Conservation (phyloP, 2,888 invertebrate species). For the Amblyjoppa proteus region DNA sequence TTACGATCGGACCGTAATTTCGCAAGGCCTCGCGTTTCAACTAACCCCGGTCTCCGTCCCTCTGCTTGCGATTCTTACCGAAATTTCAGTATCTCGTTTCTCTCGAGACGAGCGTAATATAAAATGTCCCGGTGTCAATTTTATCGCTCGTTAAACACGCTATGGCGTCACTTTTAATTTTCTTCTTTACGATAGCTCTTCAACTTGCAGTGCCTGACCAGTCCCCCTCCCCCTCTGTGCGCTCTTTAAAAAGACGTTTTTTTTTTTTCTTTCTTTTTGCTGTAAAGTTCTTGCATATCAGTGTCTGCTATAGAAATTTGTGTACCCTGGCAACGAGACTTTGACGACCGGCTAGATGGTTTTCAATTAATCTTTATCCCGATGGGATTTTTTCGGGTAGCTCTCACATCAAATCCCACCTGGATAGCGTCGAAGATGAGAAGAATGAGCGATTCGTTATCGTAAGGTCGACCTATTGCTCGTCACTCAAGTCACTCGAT, state of each 20-base stretch:
- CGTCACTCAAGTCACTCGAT: not conserved
- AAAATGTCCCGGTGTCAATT: not conserved
- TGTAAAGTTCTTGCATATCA: not conserved
- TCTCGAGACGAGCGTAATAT: not conserved
- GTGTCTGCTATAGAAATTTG: not conserved
- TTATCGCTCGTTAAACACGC: not conserved
- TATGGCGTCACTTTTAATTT: not conserved
- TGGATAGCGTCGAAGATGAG: not conserved
- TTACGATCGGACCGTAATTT: not conserved
- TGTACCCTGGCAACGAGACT: not conserved
- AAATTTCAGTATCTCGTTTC: not conserved
- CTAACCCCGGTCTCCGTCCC: not conserved
- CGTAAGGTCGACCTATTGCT: not conserved
- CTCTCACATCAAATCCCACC: no score
- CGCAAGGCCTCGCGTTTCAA: not conserved
- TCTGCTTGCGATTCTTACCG: conserved; percentile 8
- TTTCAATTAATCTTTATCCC: no score
- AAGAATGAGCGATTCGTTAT: not conserved
- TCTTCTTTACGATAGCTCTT: not conserved
- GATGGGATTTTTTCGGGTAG: no score
- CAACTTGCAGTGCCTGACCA: not conserved
- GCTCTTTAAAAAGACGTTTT: not conserved
- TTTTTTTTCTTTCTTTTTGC: not conserved
- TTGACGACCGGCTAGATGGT: not conserved
- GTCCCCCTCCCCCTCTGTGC: not conserved